phyloP scores from a whole-genome alignment of 2,888 invertebrate genomes.

The Amphimallon solstitiale region DNA sequence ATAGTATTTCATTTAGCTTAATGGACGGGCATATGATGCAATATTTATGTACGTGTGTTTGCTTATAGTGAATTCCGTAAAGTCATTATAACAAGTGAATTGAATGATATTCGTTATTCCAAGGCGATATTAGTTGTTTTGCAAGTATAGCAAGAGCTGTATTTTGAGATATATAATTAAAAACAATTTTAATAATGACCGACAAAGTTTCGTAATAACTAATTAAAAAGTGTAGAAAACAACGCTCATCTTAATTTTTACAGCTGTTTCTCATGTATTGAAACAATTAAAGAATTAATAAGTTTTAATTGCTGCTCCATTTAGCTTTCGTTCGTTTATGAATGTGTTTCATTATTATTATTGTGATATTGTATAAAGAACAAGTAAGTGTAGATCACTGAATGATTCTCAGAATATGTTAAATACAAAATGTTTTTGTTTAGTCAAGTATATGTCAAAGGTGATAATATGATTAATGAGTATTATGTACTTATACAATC shows the following conservation, averaged over 20 bases:
- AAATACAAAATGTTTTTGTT: neutral
- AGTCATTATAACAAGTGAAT: no score
- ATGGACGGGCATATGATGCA: conserved; percentile 4
- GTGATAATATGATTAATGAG: neutral
- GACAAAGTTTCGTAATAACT: no score
- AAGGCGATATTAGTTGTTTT: no score
- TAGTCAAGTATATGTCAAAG: neutral
- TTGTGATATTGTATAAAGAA: no score
- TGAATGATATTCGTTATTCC: no score
- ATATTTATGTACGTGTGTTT: neutral
- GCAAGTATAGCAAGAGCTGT: no score
- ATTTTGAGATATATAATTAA: no score
- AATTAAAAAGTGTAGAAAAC: no score
- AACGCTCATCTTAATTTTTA: neutral
- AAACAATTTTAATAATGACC: no score
- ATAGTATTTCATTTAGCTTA: conserved; percentile 25
- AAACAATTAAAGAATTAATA: conserved; percentile 16
- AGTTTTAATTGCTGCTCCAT: neutral
- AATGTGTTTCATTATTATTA: neutral
- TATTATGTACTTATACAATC: no score
- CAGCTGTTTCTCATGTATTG: neutral
- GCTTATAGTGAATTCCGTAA: no score
- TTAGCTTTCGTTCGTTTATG: neutral
- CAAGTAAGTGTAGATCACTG: neutral
- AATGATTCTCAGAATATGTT: neutral